phyloP scores from a whole-genome alignment of 23 tunicate species.

The Aplidium turbinatum region DNA sequence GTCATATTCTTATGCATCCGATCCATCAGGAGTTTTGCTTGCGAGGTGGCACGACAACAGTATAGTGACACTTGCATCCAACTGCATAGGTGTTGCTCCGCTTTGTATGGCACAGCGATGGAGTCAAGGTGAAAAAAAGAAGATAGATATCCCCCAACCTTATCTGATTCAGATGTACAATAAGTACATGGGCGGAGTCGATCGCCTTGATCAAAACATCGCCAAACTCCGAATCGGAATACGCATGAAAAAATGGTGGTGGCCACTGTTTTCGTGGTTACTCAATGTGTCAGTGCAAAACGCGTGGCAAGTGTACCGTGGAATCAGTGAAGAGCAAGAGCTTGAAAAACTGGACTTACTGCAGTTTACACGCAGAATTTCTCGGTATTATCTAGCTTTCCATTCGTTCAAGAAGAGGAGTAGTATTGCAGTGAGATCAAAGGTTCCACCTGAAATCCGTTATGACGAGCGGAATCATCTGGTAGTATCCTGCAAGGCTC shows the following conservation, averaged over 20 bases:
- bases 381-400: too few relatives aligned
- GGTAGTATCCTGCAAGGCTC: too few relatives aligned
- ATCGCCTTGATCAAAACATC: conserved; percentile 28
- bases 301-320: conserved; percentile 5
- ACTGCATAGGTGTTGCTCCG: background rate
- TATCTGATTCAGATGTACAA: conserved; percentile 1
- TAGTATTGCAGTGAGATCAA: too few relatives aligned
- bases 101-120: conserved; percentile 2
- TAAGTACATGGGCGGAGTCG: conserved; percentile 10
- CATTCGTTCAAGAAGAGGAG: too few relatives aligned
- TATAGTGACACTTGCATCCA: conserved; percentile 13
- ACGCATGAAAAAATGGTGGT: conserved; percentile 16
- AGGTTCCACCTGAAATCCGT: too few relatives aligned
- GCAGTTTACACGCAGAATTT: too few relatives aligned
- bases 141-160: conserved; percentile 5
- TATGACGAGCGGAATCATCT: too few relatives aligned
- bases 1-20: too few relatives aligned
- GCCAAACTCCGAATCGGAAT: background rate
- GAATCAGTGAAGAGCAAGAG: too few relatives aligned
- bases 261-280: conserved; percentile 15
- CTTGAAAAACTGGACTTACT: too few relatives aligned
- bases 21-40: conserved; percentile 1
- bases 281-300: conserved; percentile 11
- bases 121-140: conserved; percentile 3
- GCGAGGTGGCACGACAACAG: conserved; percentile 4